A percentile compares a stretch with the other conserved stretches of the same genome.
Conservation (phyloP, 1,140 invertebrate species). For the Pseudomyrmex dendroicus region DNA sequence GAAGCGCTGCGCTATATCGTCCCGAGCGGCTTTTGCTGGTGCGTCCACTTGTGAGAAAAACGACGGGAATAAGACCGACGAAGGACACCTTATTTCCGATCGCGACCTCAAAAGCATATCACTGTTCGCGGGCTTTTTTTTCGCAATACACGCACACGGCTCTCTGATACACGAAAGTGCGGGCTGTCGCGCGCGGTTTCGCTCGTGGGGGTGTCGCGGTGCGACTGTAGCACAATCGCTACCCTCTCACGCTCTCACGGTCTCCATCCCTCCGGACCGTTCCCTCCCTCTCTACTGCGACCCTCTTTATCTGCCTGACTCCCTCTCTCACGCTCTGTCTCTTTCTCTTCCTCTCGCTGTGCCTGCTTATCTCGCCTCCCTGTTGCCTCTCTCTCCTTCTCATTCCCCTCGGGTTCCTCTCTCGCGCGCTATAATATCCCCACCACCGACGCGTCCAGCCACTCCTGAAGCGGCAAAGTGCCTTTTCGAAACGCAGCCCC, state of each 20-base stretch:
- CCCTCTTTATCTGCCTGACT: constrained; percentile 44
- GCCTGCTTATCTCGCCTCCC: constrained; percentile 18
- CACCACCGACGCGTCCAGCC: constrained; percentile 60
- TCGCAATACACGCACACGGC: constrained; percentile 49
- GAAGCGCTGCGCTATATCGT: constrained; percentile 13
- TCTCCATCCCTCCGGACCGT: constrained; percentile 70
- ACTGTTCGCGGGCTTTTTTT: constrained; percentile 69
- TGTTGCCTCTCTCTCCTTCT: constrained; percentile 12
- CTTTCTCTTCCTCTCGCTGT: constrained; percentile 25
- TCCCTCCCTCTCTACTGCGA: constrained; percentile 31
- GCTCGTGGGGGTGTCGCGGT: constrained; percentile 83
- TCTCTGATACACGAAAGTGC: constrained; percentile 55
- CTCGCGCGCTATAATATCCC: constrained; percentile 55
- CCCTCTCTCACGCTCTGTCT: constrained; percentile 24
- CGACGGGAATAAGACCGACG: constrained; percentile 26
- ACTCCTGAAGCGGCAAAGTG: constrained; percentile 67
- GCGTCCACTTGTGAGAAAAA: constrained; percentile 22
- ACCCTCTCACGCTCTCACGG: constrained; percentile 80
- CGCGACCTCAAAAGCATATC: constrained; percentile 73
- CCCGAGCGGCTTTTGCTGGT: neutral
- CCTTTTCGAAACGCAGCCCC: constrained; percentile 69
- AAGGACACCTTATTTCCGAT: constrained; percentile 33
- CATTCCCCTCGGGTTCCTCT: constrained; percentile 25
- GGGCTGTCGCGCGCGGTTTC: constrained; percentile 78
- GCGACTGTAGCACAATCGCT: constrained; percentile 84